Evolutionary conservation across 2,797 vertebrate species (phyloP), one percentile per base, ranked within the genome.

Genomic region (Eptatretus atami): DNA sequence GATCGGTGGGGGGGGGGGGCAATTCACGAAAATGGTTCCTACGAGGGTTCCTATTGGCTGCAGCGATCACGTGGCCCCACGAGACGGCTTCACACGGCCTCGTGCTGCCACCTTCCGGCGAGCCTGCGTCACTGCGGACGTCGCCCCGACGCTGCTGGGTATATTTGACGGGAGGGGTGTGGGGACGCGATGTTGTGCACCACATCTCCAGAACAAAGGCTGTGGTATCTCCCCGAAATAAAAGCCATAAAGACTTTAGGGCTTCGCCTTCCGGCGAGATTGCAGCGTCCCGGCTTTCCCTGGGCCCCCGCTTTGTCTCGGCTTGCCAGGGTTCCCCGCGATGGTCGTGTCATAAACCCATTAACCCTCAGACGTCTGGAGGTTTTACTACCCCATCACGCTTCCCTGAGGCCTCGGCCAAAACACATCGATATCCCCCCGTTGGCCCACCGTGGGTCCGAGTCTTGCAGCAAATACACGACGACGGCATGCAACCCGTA

Each of bases 291-390:
- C 10, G 57, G n/a, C 57, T 9, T n/a, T n/a, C 11, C 25, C 57
- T 12, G 57, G 11, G 57, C 57, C 25, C 25, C 2, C 57, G n/a
- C 25, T 61, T 61, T 61, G 57, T 61, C 57, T 61, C n/a, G 57
- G 9, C 57, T 61, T 25, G n/a, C n/a, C 57, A 24, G n/a, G 57
- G 57, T n/a, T 19, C 57, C 12, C 11, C 57, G 57, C n/a, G 25
- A 61, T 3, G 57, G 9, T 25, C 57, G 57, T 25, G 57, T 12
- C 57, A 61, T 61, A 61, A 61, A 61, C 57, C 25, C 57, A 61
- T 61, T 61, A 61, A 61, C 57, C 57, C 57, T 10, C 57, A 61
- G 57, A 61, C 57, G 57, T 61, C 57, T 61, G 25, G 57, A 44
- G 4, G 4, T 44, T 44, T 44, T 44, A 44, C 31, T 44, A 8